Evolutionary conservation across 1,140 invertebrate genomes (phyloP), one percentile per base, ranked within the genome.

Genomic region (Drosophila neocordata): DNA sequence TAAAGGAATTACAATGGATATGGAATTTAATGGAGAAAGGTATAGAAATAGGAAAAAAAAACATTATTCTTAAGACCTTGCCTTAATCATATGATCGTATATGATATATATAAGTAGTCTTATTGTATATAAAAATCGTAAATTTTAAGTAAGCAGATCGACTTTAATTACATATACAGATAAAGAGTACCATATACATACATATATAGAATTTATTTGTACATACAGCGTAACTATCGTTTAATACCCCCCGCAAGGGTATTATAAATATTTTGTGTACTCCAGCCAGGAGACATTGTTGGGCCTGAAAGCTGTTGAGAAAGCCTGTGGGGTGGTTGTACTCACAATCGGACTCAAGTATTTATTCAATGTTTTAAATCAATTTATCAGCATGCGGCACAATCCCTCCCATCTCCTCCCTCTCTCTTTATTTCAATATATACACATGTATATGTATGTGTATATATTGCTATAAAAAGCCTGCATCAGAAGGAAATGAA

Each of bases 341-440:
- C 41, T 48, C 41, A 48, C 15, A 48, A 20, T 48, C 15, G 41
- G n/a, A 48, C 59, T 41, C 63, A 51, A 58, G 65, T 73, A 83
- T 83, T 84, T 79, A 70, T 68, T 72, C 78, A 79, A 78, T 78
- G 75, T 68, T 68, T 77, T 68, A 70, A 88, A 77, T 83, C 76
- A 88, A 72, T 76, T 82, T 73, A 85, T 77, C 81, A 70, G 69
- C 76, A 77, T 67, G 80, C 53, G 38, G 64, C 52, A 37, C 65
- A 58, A 38, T 13, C 12, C 37, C 37, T 13, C 2, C 2, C 15
- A 6, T 7, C 27, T 31, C 27, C n/a, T 1, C 2, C 4, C 5
- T 6, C 13, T 15, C n/a, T 4, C 4, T 6, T 4, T 13, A 0
- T 2, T 8, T 13, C 41, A 6, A 0, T 13, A 18, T 48, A 1